Base-by-base conservation (phyloP, 2,113 vertebrate species). In the Lampris incognitus region DNA sequence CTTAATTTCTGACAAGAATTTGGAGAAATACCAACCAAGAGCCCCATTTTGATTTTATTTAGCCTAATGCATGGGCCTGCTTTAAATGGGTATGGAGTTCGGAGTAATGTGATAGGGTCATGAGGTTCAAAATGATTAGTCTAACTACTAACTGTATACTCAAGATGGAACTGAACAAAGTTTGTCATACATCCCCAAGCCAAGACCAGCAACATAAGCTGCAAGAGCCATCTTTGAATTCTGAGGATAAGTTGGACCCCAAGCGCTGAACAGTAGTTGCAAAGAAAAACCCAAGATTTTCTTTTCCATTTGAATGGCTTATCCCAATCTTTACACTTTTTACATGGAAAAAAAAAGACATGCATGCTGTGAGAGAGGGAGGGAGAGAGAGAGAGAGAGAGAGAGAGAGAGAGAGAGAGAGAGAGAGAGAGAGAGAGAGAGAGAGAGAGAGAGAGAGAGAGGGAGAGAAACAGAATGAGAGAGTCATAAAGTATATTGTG, bases 261-360 rank as follows among this genome's bases (percentile, higher is more conserved):
- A 50, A 59, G 69, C 75, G 82, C 73, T 85, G 60, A 81, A 74
- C 67, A 73, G 75, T 50, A 79, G 78, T 79, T 39, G 48, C 65
- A 84, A 81, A 60, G 83, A 75, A 78, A 58, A 84, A 67, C 72
- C 42, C 55, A 66, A 36, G 50, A 62, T 71, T 79, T 85, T 77
- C 67, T 72, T 87, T 89, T 88, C 89, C 83, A 88, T 85, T 74
- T 86, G 76, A 79, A 69, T 72, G 57, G 67, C 62, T 77, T 72
- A 74, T 85, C 56, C 80, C 37, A 48, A 83, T 72, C 65, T 65
- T 70, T 78, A 62, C 61, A 41, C 52, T 74, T 76, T 24, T 48
- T 69, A 40, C 73, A 64, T 63, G 78, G 75, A 84, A 58, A 66
- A 69, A 9, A 40, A n/a, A 66, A 24, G 24, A 24, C 64, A 66